Conservation (phyloP, 2,888 invertebrate species). For the Hylaea fasciaria region DNA sequence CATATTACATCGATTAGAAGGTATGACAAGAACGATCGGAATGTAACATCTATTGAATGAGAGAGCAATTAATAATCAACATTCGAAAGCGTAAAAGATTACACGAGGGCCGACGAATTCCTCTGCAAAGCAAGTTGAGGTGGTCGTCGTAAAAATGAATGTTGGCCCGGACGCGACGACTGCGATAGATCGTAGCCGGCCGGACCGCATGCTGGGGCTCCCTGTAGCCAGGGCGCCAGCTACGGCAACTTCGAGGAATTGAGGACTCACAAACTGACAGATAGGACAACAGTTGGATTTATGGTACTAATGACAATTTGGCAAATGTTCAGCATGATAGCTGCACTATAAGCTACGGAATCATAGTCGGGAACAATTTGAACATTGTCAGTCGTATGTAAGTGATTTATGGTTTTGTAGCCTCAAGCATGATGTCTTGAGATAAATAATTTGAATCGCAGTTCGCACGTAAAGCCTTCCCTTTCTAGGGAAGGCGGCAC, state of each 20-base stretch:
- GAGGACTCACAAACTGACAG: constrained; percentile 5
- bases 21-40: constrained; percentile 67
- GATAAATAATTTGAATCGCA: too few species aligned
- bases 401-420: neutral
- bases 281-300: constrained; percentile 3
- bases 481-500: too few species aligned
- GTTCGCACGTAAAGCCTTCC: too few species aligned
- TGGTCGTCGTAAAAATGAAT: constrained; percentile 34
- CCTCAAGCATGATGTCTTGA: too few species aligned
- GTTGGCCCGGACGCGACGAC: constrained; percentile 24
- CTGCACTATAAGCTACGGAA: neutral
- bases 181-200: constrained; percentile 18
- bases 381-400: neutral
- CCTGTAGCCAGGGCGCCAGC: constrained; percentile 21
- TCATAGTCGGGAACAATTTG: neutral
- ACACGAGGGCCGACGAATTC: constrained; percentile 75
- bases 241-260: constrained; percentile 10
- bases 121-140: constrained; percentile 50
- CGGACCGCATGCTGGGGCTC: constrained; percentile 25
- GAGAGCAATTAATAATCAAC: constrained; percentile 78
- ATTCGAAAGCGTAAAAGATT: constrained; percentile 80
- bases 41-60: constrained; percentile 74
- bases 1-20: constrained; percentile 58
- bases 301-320: neutral
- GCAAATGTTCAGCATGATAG: neutral